A percentile compares a stretch with the other conserved stretches of the same genome.
Conservation (phyloP, 1,140 invertebrate genomes). For the Leptinotarsa lineolata region DNA sequence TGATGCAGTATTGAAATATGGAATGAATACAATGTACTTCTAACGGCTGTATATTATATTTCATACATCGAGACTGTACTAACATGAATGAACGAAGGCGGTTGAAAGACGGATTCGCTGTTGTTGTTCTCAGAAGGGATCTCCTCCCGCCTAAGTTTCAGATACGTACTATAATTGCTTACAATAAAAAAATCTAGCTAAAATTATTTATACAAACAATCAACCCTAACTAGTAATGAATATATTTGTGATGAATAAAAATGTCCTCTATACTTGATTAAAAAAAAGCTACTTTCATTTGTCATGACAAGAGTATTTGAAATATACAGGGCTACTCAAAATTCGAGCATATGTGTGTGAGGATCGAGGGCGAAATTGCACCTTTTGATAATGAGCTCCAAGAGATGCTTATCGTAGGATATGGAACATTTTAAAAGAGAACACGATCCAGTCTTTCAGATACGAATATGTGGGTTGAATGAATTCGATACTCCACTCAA, state of each 20-base stretch:
- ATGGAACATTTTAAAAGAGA: no score
- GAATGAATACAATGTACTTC: constrained; percentile 56
- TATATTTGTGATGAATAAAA: constrained; percentile 49
- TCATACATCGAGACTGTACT: constrained; percentile 53
- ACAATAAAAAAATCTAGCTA: constrained; percentile 54
- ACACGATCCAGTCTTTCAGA: no score
- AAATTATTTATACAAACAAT: constrained; percentile 56
- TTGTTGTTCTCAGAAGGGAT: constrained; percentile 16
- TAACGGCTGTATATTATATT: constrained; percentile 48
- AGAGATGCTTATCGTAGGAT: no score
- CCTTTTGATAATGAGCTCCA: no score
- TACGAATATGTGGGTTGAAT: no score
- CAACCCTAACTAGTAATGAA: constrained; percentile 52
- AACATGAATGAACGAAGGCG: constrained; percentile 45
- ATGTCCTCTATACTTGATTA: constrained; percentile 47
- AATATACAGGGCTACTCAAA: constrained; percentile 17
- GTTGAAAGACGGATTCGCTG: constrained; percentile 9
- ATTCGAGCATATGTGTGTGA: not conserved
- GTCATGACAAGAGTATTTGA: constrained; percentile 38
- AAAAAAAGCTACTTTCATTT: constrained; percentile 50
- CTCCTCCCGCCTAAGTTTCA: constrained; percentile 33
- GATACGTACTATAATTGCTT: constrained; percentile 50
- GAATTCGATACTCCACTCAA: no score
- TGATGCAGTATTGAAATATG: constrained; percentile 46
- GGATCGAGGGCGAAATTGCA: no score